These are phyloP conservation scores for Sinocyclocheilus anshuiensis DNA, from an alignment of 2,113 vertebrate genomes.

Conservation along the genomic window DNA sequence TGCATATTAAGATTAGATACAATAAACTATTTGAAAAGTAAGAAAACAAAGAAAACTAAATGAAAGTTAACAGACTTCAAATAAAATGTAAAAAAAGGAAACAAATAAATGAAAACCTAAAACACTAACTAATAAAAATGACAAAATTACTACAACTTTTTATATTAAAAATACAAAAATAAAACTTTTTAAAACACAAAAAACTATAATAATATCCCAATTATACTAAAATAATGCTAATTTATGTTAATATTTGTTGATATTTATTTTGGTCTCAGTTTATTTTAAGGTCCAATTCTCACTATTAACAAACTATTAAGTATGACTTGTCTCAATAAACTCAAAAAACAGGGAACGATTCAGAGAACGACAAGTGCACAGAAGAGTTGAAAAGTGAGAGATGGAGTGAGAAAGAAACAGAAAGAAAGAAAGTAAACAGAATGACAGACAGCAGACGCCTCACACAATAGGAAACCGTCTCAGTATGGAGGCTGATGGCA, in stretches of 20 bases:
- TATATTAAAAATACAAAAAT: neutral
- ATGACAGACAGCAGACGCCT: conserved; percentile 59
- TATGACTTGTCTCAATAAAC: too few species aligned
- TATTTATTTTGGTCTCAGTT: neutral
- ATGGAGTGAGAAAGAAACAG: conserved; percentile 51
- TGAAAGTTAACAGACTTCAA: too few species aligned
- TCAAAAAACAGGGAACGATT: conserved; percentile 59
- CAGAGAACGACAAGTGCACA: conserved; percentile 38
- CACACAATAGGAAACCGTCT: conserved; percentile 58
- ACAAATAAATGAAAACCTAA: neutral
- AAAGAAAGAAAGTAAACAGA: conserved; percentile 40
- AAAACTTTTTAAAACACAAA: neutral
- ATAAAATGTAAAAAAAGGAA: neutral
- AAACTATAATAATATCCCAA: neutral
- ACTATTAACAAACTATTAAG: too few species aligned
- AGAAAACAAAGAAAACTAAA: too few species aligned
- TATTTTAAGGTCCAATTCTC: neutral
- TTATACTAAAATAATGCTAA: neutral
- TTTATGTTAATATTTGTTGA: neutral
- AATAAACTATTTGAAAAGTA: neutral
- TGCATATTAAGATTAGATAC: neutral
- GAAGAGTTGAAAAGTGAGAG: conserved; percentile 46
- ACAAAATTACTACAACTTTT: neutral
- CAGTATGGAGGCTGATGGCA: conserved; percentile 60
- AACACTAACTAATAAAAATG: neutral